These are phyloP conservation scores for Periplaneta americana DNA, from an alignment of 1,140 invertebrate species.

Conservation along the genomic window DNA sequence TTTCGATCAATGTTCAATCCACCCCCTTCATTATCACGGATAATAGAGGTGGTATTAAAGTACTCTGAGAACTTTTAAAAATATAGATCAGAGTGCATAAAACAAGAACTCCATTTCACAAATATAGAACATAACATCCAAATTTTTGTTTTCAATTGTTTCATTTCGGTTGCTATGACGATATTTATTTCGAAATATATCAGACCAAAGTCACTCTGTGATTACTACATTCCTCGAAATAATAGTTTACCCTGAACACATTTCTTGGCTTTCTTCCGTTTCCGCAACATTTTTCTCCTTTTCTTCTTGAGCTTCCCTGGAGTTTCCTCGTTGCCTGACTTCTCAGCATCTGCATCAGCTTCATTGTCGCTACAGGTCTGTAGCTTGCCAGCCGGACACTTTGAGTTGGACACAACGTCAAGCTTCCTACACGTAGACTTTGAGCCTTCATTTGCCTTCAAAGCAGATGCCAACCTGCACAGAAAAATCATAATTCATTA, in stretches of 20 bases:
- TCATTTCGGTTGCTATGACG: neutral
- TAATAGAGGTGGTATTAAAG: too few species aligned
- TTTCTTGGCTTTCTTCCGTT: constrained; percentile 37
- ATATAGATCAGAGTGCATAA: neutral
- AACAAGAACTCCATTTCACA: neutral
- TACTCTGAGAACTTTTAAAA: too few species aligned
- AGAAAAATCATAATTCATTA: too few species aligned
- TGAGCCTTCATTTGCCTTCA: constrained; percentile 17
- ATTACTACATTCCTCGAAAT: too few species aligned
- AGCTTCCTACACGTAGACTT: constrained; percentile 31
- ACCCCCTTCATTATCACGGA: too few species aligned
- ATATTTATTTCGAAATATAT: too few species aligned
- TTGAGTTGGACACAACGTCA: neutral
- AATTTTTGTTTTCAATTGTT: neutral
- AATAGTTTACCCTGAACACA: constrained; percentile 23
- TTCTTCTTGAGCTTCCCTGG: constrained; percentile 34
- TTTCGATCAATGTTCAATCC: too few species aligned
- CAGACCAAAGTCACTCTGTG: too few species aligned
- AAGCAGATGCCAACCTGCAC: constrained; percentile 16
- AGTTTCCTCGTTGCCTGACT: constrained; percentile 42
- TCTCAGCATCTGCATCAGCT: constrained; percentile 44
- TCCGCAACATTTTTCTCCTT: constrained; percentile 38
- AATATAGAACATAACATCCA: neutral
- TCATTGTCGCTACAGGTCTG: constrained; percentile 25
- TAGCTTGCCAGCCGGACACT: neutral